Conservation (phyloP, 1,140 invertebrate genomes). For the Episyrphus balteatus region DNA sequence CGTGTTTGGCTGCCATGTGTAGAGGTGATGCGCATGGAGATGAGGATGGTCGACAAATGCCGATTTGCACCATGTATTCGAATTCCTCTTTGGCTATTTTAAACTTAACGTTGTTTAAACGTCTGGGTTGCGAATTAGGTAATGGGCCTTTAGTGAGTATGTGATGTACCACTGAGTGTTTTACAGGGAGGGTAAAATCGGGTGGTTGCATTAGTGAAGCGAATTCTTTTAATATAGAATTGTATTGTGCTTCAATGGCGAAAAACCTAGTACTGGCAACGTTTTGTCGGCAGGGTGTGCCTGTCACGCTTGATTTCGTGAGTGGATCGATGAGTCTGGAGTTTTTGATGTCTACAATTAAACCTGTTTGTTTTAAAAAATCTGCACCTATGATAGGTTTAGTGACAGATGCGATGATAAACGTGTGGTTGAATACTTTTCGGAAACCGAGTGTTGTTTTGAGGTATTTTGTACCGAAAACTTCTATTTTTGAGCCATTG, state of each 20-base stretch:
- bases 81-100: conserved; percentile 16
- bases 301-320: conserved; percentile 5
- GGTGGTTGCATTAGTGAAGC: conserved; percentile 18
- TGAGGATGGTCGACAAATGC: conserved; percentile 28
- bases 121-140: conserved; percentile 15
- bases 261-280: not conserved
- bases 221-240: conserved; percentile 14
- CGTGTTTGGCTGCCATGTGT: conserved; percentile 31
- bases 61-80: conserved; percentile 5
- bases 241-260: not conserved
- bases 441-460: no score
- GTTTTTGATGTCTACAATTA: conserved; percentile 26
- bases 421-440: no score
- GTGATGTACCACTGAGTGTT: not conserved
- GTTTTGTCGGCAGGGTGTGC: not conserved
- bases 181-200: not conserved
- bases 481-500: no score
- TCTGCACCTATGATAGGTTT: conserved; percentile 36
- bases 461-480: no score
- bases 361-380: conserved; percentile 22
- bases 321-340: conserved; percentile 19
- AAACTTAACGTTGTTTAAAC: conserved; percentile 26
- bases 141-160: conserved; percentile 23
- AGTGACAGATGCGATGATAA: conserved; percentile 29
- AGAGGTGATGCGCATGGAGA: conserved; percentile 38